Evolutionary conservation across 2,797 vertebrate genomes (phyloP).

Genomic region (Rhinichthys osculus): DNA sequence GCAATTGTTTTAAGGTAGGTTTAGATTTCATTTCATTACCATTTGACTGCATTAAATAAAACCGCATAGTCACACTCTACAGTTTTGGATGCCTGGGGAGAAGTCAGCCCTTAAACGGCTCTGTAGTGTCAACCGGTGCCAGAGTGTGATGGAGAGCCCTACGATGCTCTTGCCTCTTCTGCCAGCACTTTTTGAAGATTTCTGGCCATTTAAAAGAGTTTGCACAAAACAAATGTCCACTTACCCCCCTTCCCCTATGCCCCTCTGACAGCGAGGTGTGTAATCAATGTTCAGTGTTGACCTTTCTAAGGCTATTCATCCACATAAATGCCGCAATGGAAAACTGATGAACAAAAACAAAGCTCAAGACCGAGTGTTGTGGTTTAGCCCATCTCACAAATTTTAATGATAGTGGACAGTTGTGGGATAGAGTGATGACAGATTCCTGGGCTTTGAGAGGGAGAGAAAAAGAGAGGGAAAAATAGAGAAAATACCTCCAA

Average conservation of each 20-base stretch:
- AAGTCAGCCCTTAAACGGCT: slow-evolving; percentile 41
- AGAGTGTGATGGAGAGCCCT: slow-evolving; percentile 48
- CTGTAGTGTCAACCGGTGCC: slow-evolving; percentile 38
- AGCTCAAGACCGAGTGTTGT: slow-evolving; percentile 22
- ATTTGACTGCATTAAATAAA: slow-evolving; percentile 29
- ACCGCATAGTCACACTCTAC: slow-evolving; percentile 42
- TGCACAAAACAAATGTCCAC: slow-evolving; percentile 53
- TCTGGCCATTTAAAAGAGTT: slow-evolving; percentile 51
- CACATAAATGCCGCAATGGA: slow-evolving; percentile 38
- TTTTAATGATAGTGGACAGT: slow-evolving; percentile 40
- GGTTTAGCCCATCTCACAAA: slow-evolving; percentile 40
- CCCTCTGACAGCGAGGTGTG: slow-evolving; percentile 29
- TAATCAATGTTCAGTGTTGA: slow-evolving; percentile 49
- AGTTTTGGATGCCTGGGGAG: slow-evolving; percentile 10
- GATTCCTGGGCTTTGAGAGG: slow-evolving; percentile 11
- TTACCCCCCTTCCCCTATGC: slow-evolving; percentile 23
- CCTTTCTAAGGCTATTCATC: slow-evolving; percentile 53
- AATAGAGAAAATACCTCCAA: not conserved
- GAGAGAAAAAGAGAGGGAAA: not conserved
- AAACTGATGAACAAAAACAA: slow-evolving; percentile 34
- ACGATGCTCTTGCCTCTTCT: slow-evolving; percentile 27
- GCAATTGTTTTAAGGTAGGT: not conserved
- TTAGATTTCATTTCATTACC: slow-evolving; percentile 2
- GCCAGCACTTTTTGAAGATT: slow-evolving; percentile 53
- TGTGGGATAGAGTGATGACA: slow-evolving; percentile 29